phyloP scores from a whole-genome alignment of 2,113 vertebrate species.

The Leuciscus idus region DNA sequence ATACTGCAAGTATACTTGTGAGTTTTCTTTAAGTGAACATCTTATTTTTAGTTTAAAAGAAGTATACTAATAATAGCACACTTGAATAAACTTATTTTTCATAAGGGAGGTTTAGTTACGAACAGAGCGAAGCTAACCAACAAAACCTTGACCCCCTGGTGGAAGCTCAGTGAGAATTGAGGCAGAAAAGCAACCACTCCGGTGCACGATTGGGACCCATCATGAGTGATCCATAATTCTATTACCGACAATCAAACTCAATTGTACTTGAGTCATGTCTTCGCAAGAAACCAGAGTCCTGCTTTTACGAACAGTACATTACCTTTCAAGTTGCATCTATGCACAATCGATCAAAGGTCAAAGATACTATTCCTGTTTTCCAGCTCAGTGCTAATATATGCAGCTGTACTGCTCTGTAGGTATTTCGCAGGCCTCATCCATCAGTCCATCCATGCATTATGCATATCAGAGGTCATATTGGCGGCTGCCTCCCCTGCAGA shows the following conservation, averaged over 20 bases:
- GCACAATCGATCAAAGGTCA: conserved; percentile 59
- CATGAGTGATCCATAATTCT: conserved; percentile 49
- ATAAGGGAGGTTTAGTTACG: not conserved
- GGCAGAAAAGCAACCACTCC: conserved; percentile 1
- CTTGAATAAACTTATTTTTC: no score
- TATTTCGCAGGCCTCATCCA: conserved; percentile 57
- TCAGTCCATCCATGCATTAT: conserved; percentile 63
- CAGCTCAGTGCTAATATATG: conserved; percentile 55
- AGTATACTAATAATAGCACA: no score
- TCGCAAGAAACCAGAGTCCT: conserved; percentile 35
- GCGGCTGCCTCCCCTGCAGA: conserved; percentile 45
- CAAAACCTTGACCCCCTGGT: not conserved
- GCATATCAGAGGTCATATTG: conserved; percentile 61
- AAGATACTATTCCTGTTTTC: conserved; percentile 54
- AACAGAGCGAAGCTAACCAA: not conserved
- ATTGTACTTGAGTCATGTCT: conserved; percentile 54
- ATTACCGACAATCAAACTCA: conserved; percentile 45
- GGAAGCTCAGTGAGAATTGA: not conserved
- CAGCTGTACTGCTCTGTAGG: conserved; percentile 55
- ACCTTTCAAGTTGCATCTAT: conserved; percentile 53
- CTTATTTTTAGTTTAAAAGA: no score
- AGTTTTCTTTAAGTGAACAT: no score
- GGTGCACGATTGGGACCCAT: conserved; percentile 22
- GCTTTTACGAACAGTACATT: conserved; percentile 42
- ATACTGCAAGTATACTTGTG: no score